Evolutionary conservation across 1,140 invertebrate species (phyloP), one percentile per base, ranked within the genome.

Genomic region (Coptotermes formosanus): DNA sequence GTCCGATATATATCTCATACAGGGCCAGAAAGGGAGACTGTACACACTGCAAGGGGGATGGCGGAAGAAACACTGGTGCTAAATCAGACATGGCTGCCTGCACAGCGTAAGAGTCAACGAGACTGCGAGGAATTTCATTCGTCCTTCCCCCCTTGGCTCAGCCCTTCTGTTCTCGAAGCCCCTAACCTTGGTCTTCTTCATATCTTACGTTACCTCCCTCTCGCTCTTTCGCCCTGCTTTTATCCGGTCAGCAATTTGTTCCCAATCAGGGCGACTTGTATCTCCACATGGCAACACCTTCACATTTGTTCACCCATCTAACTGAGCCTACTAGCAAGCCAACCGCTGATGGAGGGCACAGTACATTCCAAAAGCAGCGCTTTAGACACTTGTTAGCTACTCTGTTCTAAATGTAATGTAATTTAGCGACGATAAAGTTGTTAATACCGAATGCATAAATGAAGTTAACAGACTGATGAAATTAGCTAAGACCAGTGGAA

Each of bases 1-100:
- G 9, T 11, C 64, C 64, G 9, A 30, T 30, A 75, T 12, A 75
- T 30, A 75, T 75, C 64, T 55, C 21, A 19, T 55, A 16, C 19
- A 55, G 14, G 1, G 52, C 16, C 6, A 55, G 52, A 55, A 55
- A 55, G 52, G 52, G 52, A 4, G 52, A 55, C 14, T 55, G 16
- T 55, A 55, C 14, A 19, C 52, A 21, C 19, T 55, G 52, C 19
- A 55, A 55, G 7, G 38, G 52, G 52, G 52, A 55, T 16, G 52
- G 52, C 25, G 25, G 19, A 30, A 2, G 64, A 75, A n/a, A 75
- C 64, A 75, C 8, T 75, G 64, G 64, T 75, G 64, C 64, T 75
- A 75, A 75, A 75, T 75, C 64, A 75, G 64, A 75, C 64, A 75
- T 75, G 64, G 64, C 64, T 75, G 64, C 64, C 64, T 75, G 64